phyloP scores from a whole-genome alignment of 2,113 vertebrate genomes.

The Panthera tigris region DNA sequence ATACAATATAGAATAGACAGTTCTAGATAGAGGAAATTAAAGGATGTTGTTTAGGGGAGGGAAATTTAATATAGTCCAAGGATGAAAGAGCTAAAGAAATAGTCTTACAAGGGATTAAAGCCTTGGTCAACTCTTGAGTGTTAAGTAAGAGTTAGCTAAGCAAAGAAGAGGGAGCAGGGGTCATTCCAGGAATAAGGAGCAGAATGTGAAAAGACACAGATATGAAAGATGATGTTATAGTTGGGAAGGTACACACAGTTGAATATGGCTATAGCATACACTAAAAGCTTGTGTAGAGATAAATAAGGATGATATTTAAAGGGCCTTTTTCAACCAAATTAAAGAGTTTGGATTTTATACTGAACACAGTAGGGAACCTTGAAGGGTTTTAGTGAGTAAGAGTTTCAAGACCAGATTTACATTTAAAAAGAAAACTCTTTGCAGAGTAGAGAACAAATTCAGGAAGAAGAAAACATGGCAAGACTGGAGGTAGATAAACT shows the following conservation, averaged over 20 bases:
- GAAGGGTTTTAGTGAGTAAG: background rate
- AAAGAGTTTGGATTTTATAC: constrained; percentile 1
- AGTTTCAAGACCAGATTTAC: background rate
- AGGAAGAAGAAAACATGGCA: background rate
- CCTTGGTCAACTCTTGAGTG: constrained; percentile 1
- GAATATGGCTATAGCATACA: background rate
- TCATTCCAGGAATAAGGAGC: background rate
- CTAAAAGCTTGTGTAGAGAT: background rate
- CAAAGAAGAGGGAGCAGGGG: background rate
- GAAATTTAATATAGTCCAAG: background rate
- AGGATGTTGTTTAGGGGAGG: background rate
- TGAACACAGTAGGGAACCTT: constrained; percentile 4
- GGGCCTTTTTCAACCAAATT: background rate
- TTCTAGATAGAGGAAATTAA: constrained; percentile 5
- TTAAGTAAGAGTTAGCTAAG: constrained; percentile 30
- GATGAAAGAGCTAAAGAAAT: background rate
- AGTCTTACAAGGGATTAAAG: background rate
- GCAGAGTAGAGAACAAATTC: background rate
- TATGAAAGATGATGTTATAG: background rate
- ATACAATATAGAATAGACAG: background rate
- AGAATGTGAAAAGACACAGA: constrained; percentile 21
- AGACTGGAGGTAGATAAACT: constrained; percentile 5
- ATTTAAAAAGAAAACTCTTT: constrained; percentile 27
- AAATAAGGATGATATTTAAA: background rate
- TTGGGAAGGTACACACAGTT: background rate